A percentile compares a stretch with the other conserved stretches of the same genome.
Conservation (phyloP, 2,113 vertebrate species). For the Callorhinus ursinus region DNA sequence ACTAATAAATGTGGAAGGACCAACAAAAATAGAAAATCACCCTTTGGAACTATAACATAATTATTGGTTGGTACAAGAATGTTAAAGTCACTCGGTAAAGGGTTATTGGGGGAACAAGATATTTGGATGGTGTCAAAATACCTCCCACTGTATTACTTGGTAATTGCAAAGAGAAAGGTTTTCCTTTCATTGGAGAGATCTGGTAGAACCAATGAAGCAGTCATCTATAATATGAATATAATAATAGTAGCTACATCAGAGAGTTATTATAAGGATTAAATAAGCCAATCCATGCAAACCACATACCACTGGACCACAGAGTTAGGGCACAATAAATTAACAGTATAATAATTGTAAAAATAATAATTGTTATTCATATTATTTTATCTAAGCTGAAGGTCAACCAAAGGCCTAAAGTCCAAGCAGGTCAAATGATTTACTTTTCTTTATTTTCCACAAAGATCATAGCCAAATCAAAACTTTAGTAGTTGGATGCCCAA, state of each 20-base stretch:
- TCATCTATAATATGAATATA: not conserved
- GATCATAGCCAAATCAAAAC: not conserved
- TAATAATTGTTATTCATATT: not conserved
- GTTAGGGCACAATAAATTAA: not conserved
- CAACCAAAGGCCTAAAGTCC: not conserved
- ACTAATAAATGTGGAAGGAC: conserved; percentile 2
- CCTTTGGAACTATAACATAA: not conserved
- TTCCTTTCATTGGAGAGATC: not conserved
- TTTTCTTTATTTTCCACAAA: conserved; percentile 11
- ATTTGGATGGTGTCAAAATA: not conserved
- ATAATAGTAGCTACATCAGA: not conserved
- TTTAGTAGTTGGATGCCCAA: not conserved
- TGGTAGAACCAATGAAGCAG: not conserved
- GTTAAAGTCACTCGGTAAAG: conserved; percentile 1
- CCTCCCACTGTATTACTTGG: not conserved
- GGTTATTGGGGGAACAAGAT: not conserved
- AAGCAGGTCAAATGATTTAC: not conserved
- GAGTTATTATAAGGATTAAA: not conserved
- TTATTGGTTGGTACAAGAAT: conserved; percentile 8
- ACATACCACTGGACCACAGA: not conserved
- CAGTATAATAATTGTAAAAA: not conserved
- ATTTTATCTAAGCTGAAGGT: not conserved
- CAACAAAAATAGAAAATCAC: not conserved
- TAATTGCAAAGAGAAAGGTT: not conserved
- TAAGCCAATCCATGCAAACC: not conserved